These are phyloP conservation scores for Egretta garzetta DNA, from an alignment of 2,113 vertebrate species.

Conservation along the genomic window DNA sequence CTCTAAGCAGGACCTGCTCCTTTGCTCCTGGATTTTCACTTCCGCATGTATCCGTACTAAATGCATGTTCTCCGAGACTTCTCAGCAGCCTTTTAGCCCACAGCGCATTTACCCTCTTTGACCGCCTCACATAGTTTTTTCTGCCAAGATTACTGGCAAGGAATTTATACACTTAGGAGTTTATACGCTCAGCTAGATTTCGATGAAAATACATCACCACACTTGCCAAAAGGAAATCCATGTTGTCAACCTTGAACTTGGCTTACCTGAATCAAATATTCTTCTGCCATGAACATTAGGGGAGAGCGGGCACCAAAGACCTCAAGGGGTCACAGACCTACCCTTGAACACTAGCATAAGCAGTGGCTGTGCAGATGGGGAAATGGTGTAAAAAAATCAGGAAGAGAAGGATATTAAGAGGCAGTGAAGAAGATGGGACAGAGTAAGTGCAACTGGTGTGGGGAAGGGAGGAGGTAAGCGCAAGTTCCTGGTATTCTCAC, in stretches of 20 bases:
- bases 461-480: not conserved
- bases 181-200: not conserved
- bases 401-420: not conserved
- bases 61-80: not conserved
- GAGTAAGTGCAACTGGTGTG: not conserved
- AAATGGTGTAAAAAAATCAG: not conserved
- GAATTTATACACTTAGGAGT: not conserved
- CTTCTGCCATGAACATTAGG: not conserved
- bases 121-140: not conserved
- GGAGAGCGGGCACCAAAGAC: not conserved
- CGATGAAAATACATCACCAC: not conserved
- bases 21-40: not conserved
- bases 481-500: not conserved
- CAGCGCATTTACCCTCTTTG: not conserved
- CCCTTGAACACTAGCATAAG: not conserved
- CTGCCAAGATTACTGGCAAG: not conserved
- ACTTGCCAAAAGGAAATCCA: not conserved
- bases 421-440: not conserved
- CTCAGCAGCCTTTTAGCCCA: not conserved
- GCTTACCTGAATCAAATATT: not conserved
- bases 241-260: not conserved
- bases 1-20: not conserved
- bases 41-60: not conserved
- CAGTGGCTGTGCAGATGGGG: not conserved
- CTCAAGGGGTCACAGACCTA: not conserved